Conservation (phyloP, 2,888 invertebrate species). For the Bugulina stolonifera region DNA sequence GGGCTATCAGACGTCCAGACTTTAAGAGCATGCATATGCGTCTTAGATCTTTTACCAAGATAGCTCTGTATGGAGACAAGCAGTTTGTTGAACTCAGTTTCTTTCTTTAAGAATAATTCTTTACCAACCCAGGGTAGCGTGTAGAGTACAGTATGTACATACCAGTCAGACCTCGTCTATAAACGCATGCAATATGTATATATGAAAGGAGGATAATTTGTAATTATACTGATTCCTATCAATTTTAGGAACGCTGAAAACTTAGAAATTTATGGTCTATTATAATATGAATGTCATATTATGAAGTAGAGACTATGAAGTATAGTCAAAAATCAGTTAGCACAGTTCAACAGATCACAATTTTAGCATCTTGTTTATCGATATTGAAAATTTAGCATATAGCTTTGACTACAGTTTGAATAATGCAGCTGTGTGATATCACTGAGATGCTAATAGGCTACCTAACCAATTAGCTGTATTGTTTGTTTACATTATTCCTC, state of each 20-base stretch:
- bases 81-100: conserved; percentile 81
- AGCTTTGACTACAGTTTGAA: no score
- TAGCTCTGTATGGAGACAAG: conserved; percentile 85
- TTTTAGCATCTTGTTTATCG: no score
- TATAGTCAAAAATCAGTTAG: no score
- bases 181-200: neutral
- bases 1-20: conserved; percentile 92
- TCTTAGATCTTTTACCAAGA: conserved; percentile 76
- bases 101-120: conserved; percentile 92
- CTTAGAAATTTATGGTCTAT: neutral
- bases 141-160: conserved; percentile 74
- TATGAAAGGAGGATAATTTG: neutral
- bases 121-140: conserved; percentile 78
- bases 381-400: no score
- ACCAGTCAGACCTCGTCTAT: conserved; percentile 61
- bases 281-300: conserved; percentile 27
- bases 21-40: conserved; percentile 83
- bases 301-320: no score
- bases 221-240: neutral
- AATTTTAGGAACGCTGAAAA: neutral
- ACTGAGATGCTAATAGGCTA: no score
- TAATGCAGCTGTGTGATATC: no score
- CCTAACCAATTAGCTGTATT: no score
- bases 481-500: no score
- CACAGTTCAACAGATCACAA: no score